Evolutionary conservation across 2,113 vertebrate genomes (phyloP).

Genomic region (Spea bombifrons): DNA sequence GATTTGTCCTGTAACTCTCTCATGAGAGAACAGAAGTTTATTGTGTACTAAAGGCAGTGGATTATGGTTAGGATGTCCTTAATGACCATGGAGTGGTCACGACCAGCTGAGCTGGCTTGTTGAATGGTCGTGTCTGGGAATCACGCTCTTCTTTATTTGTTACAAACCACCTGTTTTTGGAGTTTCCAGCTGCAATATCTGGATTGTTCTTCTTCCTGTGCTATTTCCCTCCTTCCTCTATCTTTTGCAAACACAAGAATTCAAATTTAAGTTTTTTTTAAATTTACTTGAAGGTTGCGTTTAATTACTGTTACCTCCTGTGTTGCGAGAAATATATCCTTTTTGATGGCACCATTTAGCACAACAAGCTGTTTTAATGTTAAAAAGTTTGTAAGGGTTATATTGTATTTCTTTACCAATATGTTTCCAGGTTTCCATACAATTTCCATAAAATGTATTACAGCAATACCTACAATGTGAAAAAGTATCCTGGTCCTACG

Average conservation of each 20-base stretch:
- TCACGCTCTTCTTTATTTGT: not conserved
- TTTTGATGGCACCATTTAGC: too few species aligned
- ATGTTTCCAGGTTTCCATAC: too few species aligned
- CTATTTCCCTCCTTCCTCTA: not conserved
- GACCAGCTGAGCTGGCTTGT: conserved; percentile 22
- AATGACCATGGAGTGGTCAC: not conserved
- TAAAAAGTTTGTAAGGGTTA: too few species aligned
- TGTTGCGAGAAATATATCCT: not conserved
- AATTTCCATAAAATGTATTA: too few species aligned
- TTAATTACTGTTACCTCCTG: not conserved
- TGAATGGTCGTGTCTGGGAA: not conserved
- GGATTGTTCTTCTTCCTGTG: conserved; percentile 33
- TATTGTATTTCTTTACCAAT: too few species aligned
- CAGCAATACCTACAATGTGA: too few species aligned
- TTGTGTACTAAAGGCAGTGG: not conserved
- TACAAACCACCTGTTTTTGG: conserved; percentile 11
- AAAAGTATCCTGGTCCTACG: too few species aligned
- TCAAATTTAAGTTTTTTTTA: not conserved
- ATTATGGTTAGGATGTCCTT: not conserved
- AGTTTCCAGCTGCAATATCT: conserved; percentile 20
- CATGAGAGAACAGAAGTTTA: not conserved
- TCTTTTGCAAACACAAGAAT: not conserved
- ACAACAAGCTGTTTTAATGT: too few species aligned
- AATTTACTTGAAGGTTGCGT: not conserved
- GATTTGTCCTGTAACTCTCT: not conserved